These are phyloP conservation scores for Folsomia manolachei DNA, from an alignment of 2,888 invertebrate genomes.

Conservation along the genomic window DNA sequence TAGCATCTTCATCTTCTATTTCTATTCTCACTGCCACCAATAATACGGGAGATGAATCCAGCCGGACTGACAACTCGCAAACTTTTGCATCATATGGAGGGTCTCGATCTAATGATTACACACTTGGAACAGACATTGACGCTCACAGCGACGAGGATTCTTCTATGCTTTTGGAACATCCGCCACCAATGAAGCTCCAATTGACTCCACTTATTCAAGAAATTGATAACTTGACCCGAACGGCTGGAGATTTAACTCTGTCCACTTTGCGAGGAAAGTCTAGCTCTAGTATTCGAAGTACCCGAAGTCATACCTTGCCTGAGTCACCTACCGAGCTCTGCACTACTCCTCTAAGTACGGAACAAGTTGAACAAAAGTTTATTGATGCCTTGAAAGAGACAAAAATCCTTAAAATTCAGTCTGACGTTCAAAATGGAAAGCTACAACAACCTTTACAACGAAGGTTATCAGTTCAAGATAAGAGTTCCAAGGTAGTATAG, in stretches of 20 bases:
- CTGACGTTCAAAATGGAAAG: background rate
- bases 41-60: background rate
- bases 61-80: background rate
- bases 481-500: slow-evolving; percentile 12
- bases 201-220: slow-evolving; percentile 45
- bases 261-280: slow-evolving; percentile 19
- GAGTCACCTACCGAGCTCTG: slow-evolving; percentile 21
- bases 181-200: slow-evolving; percentile 12
- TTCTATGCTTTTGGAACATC: background rate
- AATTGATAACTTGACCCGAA: slow-evolving; percentile 39
- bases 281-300: background rate
- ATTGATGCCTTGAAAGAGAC: slow-evolving; percentile 33
- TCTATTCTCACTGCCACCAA: slow-evolving; percentile 6
- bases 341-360: slow-evolving; percentile 12
- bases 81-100: background rate
- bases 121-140: background rate
- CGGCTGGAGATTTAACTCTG: slow-evolving; percentile 26
- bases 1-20: slow-evolving; percentile 35
- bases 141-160: background rate
- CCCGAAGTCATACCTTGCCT: slow-evolving; percentile 1
- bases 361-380: slow-evolving; percentile 30
- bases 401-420: slow-evolving; percentile 28
- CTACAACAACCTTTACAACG: slow-evolving; percentile 15
- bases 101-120: background rate
- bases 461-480: slow-evolving; percentile 37